These are phyloP conservation scores for Marasmarcha lunaedactyla DNA, from an alignment of 2,888 invertebrate species.

Conservation along the genomic window DNA sequence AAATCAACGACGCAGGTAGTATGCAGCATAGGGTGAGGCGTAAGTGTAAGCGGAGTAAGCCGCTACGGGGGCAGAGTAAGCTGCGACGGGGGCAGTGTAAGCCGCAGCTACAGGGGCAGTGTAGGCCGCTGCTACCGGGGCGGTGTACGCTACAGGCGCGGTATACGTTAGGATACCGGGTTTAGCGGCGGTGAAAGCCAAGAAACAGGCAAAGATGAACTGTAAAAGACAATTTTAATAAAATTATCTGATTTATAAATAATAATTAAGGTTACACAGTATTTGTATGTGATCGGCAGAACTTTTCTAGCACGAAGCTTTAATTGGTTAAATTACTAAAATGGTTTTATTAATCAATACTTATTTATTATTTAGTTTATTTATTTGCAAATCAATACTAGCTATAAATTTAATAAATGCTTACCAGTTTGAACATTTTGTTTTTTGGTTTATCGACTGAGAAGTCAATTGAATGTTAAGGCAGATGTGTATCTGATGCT, in stretches of 20 bases:
- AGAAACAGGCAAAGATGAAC: constrained; percentile 40
- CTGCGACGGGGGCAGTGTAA: constrained; percentile 32
- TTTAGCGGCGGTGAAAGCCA: constrained; percentile 36
- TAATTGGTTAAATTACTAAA: too few relatives aligned
- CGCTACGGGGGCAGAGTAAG: constrained; percentile 23
- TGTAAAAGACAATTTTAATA: constrained; percentile 22
- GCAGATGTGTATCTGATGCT: constrained; percentile 22
- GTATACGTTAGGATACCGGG: constrained; percentile 17
- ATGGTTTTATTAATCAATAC: too few relatives aligned
- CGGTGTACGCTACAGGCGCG: constrained; percentile 21
- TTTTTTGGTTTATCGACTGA: constrained; percentile 8
- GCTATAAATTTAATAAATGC: too few relatives aligned
- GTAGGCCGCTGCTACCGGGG: constrained; percentile 30
- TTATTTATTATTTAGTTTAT: too few relatives aligned
- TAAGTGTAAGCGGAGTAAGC: constrained; percentile 25
- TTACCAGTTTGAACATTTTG: constrained; percentile 58
- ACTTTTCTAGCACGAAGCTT: too few relatives aligned
- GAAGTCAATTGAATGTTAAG: constrained; percentile 7
- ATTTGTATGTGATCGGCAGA: too few relatives aligned
- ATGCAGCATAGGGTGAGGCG: constrained; percentile 18
- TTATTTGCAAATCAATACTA: too few relatives aligned
- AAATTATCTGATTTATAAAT: not conserved
- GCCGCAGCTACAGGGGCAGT: constrained; percentile 26
- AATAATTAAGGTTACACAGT: too few relatives aligned
- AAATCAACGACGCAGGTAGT: constrained; percentile 20